Conservation (phyloP, 37 sponge, comb jelly and placozoan genomes). For the Halichondria panicea region DNA sequence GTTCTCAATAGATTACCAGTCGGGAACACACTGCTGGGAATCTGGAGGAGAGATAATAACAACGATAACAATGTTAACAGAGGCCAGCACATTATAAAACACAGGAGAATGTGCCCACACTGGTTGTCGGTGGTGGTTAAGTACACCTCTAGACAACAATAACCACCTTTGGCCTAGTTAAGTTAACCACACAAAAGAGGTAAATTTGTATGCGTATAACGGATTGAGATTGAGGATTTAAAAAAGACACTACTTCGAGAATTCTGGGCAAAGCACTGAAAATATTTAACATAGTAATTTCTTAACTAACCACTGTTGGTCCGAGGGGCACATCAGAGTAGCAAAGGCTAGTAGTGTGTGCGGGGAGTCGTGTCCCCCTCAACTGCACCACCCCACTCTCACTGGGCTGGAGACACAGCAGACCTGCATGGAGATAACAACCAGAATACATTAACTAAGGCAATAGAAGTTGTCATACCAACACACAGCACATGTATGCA, state of each 20-base stretch:
- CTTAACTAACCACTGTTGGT: slow-evolving; percentile 26
- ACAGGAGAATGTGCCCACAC: no score
- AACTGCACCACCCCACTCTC: slow-evolving; percentile 46
- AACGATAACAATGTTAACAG: no score
- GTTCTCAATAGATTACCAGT: slow-evolving; percentile 20
- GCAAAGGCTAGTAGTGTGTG: neutral
- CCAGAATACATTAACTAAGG: neutral
- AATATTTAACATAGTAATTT: no score
- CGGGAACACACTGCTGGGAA: slow-evolving; percentile 40
- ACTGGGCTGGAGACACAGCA: slow-evolving; percentile 41
- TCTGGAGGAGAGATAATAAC: slow-evolving; percentile 1
- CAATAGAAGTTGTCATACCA: neutral
- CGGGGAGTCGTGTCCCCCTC: slow-evolving; percentile 17
- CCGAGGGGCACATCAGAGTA: slow-evolving; percentile 58
- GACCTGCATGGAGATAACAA: slow-evolving; percentile 12
- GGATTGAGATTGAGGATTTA: no score
- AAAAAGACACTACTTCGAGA: no score
- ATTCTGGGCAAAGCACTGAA: no score
- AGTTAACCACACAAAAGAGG: no score
- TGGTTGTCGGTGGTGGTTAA: no score
- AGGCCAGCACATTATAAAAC: no score
- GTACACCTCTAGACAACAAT: no score
- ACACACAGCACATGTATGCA: neutral
- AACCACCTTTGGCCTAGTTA: no score
- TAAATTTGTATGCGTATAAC: no score